Conservation (phyloP, 2,888 invertebrate genomes). For the Epinotia demarniana region DNA sequence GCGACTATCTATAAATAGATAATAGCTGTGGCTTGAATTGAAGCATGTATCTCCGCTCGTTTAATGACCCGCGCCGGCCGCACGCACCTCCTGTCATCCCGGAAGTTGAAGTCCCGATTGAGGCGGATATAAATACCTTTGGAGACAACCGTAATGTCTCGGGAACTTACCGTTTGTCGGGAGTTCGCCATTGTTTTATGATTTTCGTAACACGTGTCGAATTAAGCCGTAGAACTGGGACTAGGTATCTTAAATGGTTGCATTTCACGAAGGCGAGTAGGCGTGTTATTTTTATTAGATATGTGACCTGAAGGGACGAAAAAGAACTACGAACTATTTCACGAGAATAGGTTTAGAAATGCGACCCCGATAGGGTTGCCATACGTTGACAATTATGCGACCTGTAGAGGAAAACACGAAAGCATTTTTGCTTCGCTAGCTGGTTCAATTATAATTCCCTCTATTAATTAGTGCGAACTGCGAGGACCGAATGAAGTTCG, state of each 20-base stretch:
- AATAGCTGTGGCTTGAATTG: neutral
- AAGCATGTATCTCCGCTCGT: neutral
- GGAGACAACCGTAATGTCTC: neutral
- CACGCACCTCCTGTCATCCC: neutral
- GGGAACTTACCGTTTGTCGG: neutral
- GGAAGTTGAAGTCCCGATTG: neutral
- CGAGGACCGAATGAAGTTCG: too few relatives aligned
- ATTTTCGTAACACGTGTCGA: neutral
- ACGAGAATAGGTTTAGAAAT: too few relatives aligned
- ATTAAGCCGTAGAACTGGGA: neutral
- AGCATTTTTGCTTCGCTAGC: neutral
- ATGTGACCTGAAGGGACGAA: too few relatives aligned
- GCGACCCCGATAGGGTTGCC: too few relatives aligned
- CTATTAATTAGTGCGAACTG: too few relatives aligned
- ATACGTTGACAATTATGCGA: too few relatives aligned
- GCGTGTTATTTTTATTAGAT: too few relatives aligned
- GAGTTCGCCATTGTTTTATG: neutral
- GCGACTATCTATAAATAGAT: too few relatives aligned
- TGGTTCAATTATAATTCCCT: neutral
- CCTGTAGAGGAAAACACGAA: too few relatives aligned
- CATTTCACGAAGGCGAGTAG: too few relatives aligned
- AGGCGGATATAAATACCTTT: neutral
- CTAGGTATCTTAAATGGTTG: too few relatives aligned
- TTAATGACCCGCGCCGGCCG: neutral
- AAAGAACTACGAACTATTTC: too few relatives aligned